These are phyloP conservation scores for Agrilus planipennis DNA, from an alignment of 1,140 invertebrate species.

Conservation along the genomic window DNA sequence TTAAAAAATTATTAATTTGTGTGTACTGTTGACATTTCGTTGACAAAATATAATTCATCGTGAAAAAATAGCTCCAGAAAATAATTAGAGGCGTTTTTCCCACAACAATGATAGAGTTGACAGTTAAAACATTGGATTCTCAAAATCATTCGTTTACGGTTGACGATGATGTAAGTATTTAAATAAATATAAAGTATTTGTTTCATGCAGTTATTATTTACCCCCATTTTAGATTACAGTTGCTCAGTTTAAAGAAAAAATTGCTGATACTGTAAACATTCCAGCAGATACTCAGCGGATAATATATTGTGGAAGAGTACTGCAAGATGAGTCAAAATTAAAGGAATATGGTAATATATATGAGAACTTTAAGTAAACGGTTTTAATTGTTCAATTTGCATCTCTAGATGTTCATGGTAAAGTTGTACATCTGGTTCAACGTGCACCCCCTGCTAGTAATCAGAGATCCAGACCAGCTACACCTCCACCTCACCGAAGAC, in stretches of 20 bases:
- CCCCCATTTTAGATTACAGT: constrained; percentile 62
- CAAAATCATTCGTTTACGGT: constrained; percentile 77
- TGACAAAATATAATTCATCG: too few relatives aligned
- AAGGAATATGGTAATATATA: constrained; percentile 77
- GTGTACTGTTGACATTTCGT: too few relatives aligned
- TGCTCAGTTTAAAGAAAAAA: constrained; percentile 74
- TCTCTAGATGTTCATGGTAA: constrained; percentile 77
- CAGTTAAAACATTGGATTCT: constrained; percentile 87
- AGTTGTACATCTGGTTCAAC: constrained; percentile 87
- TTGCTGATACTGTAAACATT: constrained; percentile 63
- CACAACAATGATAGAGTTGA: constrained; percentile 64
- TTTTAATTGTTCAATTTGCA: constrained; percentile 6
- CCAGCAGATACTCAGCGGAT: constrained; percentile 71
- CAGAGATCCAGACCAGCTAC: constrained; percentile 28
- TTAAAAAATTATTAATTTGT: too few relatives aligned
- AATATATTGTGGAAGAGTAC: constrained; percentile 84
- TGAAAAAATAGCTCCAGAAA: too few relatives aligned
- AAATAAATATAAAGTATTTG: too few relatives aligned
- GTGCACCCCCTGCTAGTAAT: constrained; percentile 50
- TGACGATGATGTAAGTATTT: constrained; percentile 70
- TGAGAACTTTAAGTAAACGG: constrained; percentile 1
- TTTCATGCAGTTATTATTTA: too few relatives aligned
- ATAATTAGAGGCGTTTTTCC: too few relatives aligned
- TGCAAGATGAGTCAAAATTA: constrained; percentile 82
- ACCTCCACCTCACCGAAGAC: constrained; percentile 30